Base-by-base conservation (phyloP, 2,113 vertebrate genomes). In the Tupaia tana region DNA sequence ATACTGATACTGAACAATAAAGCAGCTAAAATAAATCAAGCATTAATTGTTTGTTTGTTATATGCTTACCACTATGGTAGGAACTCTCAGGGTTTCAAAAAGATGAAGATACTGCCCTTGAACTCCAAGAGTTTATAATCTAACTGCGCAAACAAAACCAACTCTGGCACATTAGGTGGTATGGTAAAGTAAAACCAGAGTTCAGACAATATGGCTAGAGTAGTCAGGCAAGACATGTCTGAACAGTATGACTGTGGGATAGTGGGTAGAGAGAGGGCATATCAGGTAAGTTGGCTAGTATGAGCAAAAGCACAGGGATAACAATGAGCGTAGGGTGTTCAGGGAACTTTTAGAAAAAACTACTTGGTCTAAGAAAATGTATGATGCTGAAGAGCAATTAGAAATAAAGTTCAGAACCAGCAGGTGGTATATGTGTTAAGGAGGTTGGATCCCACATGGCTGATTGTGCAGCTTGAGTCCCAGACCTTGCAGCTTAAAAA, bases 71-170 rank as follows among this genome's bases (percentile, higher is more conserved):
- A 70, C 14, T 78, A 31, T n/a, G 52, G 67, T 90, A 69, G 64
- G 31, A 31, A 75, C 24, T 67, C 15, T 73, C 22, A 61, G 82
- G 29, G n/a, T 85, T 71, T 74, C 11, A 70, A 70, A 88, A 93
- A 54, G 91, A 89, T 95, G 79, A 79, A 80, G 52, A 80, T 59
- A 31, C 29, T 85, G 77, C 56, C 27, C 43, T 93, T 86, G 73
- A 86, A 75, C 59, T 88, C 69, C 80, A 31, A 89, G 19, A 71
- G 27, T 24, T 88, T 69, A 75, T 27, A 78, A 34, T 75, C 12
- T 54, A 43, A 20, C 89, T 92, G 34, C 29, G 66, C 84, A 94
- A 79, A 79, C 66, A 84, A 93, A 96, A 64, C 25, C 12, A 90
- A 89, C 82, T 6, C 58, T 75, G 75, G 63, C 6, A 64, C 52